These are phyloP conservation scores for Disparrhopalites patrizii DNA, from an alignment of 2,888 invertebrate genomes.

Conservation along the genomic window DNA sequence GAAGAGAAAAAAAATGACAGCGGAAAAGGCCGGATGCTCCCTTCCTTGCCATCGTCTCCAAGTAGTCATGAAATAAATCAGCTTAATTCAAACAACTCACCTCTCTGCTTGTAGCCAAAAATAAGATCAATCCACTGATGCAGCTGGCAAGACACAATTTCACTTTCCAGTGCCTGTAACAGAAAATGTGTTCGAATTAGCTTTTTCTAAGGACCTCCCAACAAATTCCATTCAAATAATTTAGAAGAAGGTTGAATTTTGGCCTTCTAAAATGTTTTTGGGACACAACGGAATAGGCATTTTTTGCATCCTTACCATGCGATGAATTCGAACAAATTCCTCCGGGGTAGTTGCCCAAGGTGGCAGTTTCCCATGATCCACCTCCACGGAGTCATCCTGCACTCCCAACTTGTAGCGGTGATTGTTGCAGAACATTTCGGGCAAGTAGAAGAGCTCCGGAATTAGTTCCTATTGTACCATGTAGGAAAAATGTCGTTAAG, in stretches of 20 bases:
- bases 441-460: conserved; percentile 97
- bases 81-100: conserved; percentile 52
- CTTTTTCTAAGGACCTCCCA: not conserved
- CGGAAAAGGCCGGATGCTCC: conserved; percentile 11
- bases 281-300: too few species aligned
- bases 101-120: conserved; percentile 98
- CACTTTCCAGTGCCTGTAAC: conserved; percentile 87
- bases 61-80: conserved; percentile 26
- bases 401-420: conserved; percentile 81
- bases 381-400: conserved; percentile 71
- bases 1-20: conserved; percentile 9
- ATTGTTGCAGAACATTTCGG: conserved; percentile 95
- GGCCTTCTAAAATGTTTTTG: too few species aligned
- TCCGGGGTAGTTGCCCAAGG: conserved; percentile 97
- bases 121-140: conserved; percentile 99
- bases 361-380: conserved; percentile 85
- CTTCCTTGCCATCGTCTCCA: conserved; percentile 4
- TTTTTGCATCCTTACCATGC: conserved; percentile 81
- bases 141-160: conserved; percentile 98
- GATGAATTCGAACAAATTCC: conserved; percentile 94
- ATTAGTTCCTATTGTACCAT: conserved; percentile 72
- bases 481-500: not conserved
- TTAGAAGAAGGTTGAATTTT: too few species aligned
- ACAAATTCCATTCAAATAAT: conserved; percentile 17
- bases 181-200: conserved; percentile 21